Evolutionary conservation across 2,113 vertebrate species (phyloP), one percentile per base, ranked within the genome.

Genomic region (Menidia beryllina): DNA sequence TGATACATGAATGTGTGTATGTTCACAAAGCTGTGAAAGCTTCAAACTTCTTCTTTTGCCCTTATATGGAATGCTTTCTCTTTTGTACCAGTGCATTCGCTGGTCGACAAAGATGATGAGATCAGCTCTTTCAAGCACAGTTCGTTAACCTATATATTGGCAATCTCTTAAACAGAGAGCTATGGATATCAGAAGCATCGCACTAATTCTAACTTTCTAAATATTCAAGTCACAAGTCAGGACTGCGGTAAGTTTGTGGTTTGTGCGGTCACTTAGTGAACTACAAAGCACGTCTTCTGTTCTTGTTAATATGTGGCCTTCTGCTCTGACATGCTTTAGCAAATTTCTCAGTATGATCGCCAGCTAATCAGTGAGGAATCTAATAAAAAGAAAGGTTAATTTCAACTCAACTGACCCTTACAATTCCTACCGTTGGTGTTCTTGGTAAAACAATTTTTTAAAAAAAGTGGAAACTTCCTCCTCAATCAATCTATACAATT

Each of bases 301-400:
- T 72, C 17, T 52, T 38, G 21, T 30, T 39, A 51, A 59, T 25
- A 25, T 12, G 70, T 5, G 4, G 36, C 48, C 38, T 55, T 51
- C 2, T 26, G 27, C 26, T 34, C 49, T 71, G 70, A 66, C 47
- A 0, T 73, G 69, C 54, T 73, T 61, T 36, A 21, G 59, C 25
- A 55, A 43, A 45, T 12, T n/a, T 59, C 41, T 63, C 50, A 69
- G 49, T 36, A 8, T 34, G 48, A 71, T 70, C 34, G 11, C 26
- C 1, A 51, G 10, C 49, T 62, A 75, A 53, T 75, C 41, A 48
- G 19, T 7, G 64, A 63, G 51, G 75, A 71, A 83, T 69, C 7
- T n/a, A 75, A 72, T 75, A 30, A 79, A 58, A 17, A 7, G 6
- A 5, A 7, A 17, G 7, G 17, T 45, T 14, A 19, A 45, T n/a